Evolutionary conservation across 2,113 vertebrate species (phyloP).

Genomic region (Solea senegalensis): DNA sequence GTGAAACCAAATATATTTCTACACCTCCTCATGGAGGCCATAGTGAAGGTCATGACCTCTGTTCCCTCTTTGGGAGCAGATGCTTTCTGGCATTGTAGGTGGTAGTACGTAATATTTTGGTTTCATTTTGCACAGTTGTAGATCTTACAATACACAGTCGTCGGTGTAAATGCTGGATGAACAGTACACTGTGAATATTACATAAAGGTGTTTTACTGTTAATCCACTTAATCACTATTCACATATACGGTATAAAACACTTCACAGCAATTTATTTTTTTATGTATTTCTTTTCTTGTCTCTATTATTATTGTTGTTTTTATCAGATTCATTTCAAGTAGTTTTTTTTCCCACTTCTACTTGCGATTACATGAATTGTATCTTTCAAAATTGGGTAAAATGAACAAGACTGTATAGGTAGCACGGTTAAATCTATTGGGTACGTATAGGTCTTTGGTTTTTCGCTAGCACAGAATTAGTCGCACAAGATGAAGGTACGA

Average conservation of each 20-base stretch:
- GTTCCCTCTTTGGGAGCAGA: too few relatives aligned
- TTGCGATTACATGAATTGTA: background rate
- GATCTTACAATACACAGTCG: background rate
- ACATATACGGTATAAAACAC: conserved; percentile 17
- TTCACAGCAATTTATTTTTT: conserved; percentile 40
- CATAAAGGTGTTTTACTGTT: conserved; percentile 34
- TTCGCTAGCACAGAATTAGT: conserved; percentile 16
- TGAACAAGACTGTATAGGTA: background rate
- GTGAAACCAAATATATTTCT: too few relatives aligned
- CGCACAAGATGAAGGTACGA: conserved; percentile 71
- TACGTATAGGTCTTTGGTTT: conserved; percentile 23
- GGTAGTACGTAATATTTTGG: too few relatives aligned
- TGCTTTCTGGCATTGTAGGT: too few relatives aligned
- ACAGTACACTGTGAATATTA: conserved; percentile 13
- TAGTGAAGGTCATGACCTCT: too few relatives aligned
- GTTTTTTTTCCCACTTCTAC: background rate
- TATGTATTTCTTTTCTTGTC: conserved; percentile 11
- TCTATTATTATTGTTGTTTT: too few relatives aligned
- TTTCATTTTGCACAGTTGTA: too few relatives aligned
- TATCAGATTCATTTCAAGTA: background rate
- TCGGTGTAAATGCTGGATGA: background rate
- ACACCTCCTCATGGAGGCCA: too few relatives aligned
- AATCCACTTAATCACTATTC: conserved; percentile 13
- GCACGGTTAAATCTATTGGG: background rate
- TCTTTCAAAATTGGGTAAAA: background rate